Evolutionary conservation across 2,797 vertebrate genomes (phyloP).

Genomic region (Sciurus carolinensis): DNA sequence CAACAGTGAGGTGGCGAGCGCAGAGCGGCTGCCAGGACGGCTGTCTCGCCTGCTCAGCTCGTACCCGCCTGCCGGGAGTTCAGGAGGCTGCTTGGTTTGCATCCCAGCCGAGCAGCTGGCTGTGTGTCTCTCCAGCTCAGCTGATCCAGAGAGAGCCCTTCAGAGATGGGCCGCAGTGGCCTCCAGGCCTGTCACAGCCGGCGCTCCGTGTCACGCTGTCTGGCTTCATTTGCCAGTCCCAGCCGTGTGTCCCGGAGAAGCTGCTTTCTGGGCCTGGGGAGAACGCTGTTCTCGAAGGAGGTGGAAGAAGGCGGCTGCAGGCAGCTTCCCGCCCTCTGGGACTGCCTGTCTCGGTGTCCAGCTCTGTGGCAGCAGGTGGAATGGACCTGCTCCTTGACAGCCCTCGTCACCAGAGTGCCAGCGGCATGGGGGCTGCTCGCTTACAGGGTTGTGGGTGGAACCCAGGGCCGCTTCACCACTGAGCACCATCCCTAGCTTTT

Average conservation of each 20-base stretch:
- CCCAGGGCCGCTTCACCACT: too few relatives aligned
- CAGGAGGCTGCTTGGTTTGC: rapidly evolving
- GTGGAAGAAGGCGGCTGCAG: too few relatives aligned
- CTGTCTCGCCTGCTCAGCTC: too few relatives aligned
- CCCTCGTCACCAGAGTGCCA: not conserved
- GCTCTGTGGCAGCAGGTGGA: not conserved
- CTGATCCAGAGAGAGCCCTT: not conserved
- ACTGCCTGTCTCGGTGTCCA: too few relatives aligned
- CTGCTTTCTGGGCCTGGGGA: not conserved
- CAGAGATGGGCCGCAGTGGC: not conserved
- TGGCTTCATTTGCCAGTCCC: rapidly evolving
- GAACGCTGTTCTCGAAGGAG: not conserved
- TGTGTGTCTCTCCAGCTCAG: too few relatives aligned
- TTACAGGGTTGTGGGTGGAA: not conserved
- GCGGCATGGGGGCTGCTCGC: not conserved
- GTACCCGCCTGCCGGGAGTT: too few relatives aligned
- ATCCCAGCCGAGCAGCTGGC: not conserved
- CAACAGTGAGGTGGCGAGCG: rapidly evolving
- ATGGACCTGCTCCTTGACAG: not conserved
- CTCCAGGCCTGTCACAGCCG: not conserved
- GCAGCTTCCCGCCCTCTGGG: not conserved
- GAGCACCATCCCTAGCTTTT: not conserved
- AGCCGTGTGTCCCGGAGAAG: not conserved
- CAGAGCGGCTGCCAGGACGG: not conserved
- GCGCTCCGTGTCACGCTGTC: rapidly evolving